phyloP scores from a whole-genome alignment of 2,888 invertebrate genomes.

The Phengaris alcon region DNA sequence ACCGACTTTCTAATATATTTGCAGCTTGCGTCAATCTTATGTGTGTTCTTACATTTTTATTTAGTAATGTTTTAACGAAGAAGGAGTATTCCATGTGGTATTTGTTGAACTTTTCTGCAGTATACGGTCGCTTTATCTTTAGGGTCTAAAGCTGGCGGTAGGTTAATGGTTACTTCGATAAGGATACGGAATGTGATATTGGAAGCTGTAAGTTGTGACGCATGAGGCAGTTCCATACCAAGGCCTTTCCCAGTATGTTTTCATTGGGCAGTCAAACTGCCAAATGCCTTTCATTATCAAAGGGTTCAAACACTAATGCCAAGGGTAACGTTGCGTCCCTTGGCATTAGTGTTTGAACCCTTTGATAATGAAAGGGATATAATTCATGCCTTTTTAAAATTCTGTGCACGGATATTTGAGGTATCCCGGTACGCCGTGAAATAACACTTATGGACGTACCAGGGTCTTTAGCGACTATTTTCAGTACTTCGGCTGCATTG shows the following conservation, averaged over 20 bases:
- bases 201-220: neutral
- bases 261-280: neutral
- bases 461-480: too few species aligned
- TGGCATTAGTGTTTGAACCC: too few species aligned
- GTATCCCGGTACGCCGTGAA: too few species aligned
- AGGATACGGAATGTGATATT: neutral
- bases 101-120: neutral
- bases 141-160: neutral
- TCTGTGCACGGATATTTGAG: too few species aligned
- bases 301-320: too few species aligned
- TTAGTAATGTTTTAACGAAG: neutral
- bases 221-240: neutral
- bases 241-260: neutral
- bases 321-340: too few species aligned
- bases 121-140: neutral
- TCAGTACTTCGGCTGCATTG: too few species aligned
- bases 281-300: too few species aligned
- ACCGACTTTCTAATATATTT: neutral
- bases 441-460: too few species aligned
- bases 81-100: neutral
- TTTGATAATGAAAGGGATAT: too few species aligned
- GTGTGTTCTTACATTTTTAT: neutral
- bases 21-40: neutral
- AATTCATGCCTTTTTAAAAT: too few species aligned
- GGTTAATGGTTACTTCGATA: neutral